These are phyloP conservation scores for Agrenia bidenticulata DNA, from an alignment of 2,888 invertebrate genomes.

Conservation along the genomic window DNA sequence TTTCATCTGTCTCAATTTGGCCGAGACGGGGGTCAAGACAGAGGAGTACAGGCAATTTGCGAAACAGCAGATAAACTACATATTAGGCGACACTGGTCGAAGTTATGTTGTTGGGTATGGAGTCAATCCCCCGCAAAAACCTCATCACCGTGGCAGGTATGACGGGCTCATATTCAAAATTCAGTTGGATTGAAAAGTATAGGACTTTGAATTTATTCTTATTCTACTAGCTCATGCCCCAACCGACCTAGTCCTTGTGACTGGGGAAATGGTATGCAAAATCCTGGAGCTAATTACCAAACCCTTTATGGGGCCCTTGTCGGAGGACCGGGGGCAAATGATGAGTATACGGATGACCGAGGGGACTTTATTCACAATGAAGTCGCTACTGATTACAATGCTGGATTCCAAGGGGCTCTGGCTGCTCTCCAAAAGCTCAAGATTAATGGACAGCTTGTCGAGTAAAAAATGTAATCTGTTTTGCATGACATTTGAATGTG, in stretches of 20 bases:
- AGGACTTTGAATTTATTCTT: too few relatives aligned
- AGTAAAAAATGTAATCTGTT: too few relatives aligned
- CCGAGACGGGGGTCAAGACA: constrained; percentile 55
- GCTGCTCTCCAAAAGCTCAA: constrained; percentile 55
- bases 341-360: constrained; percentile 60
- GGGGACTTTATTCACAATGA: constrained; percentile 63
- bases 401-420: constrained; percentile 61
- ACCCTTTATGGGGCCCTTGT: constrained; percentile 62
- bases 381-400: constrained; percentile 63
- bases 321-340: constrained; percentile 62
- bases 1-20: constrained; percentile 61
- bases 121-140: constrained; percentile 60
- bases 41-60: constrained; percentile 60
- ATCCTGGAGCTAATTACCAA: constrained; percentile 60
- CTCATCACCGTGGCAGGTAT: constrained; percentile 62
- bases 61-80: constrained; percentile 61
- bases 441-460: too few relatives aligned
- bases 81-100: constrained; percentile 61
- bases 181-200: neutral
- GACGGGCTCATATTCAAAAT: too few relatives aligned
- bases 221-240: constrained; percentile 61
- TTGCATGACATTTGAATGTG: too few relatives aligned
- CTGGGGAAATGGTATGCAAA: constrained; percentile 57
- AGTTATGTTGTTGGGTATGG: constrained; percentile 64
- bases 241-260: constrained; percentile 59